Evolutionary conservation across 2,113 vertebrate genomes (phyloP).

Genomic region (Oryzias woworae): DNA sequence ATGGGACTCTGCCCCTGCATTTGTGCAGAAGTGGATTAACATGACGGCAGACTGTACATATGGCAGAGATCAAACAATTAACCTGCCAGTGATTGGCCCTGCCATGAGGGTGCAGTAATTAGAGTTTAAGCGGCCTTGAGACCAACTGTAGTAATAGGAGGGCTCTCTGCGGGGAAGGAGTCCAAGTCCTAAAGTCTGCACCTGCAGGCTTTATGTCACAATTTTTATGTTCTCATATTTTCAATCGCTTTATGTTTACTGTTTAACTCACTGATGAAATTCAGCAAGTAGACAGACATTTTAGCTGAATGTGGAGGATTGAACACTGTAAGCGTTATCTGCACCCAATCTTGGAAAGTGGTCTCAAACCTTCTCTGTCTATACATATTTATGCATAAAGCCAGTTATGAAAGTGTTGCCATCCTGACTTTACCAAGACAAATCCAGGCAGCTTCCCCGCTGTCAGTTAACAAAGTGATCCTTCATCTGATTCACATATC

Average conservation of each 20-base stretch:
- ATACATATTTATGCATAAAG: slow-evolving; percentile 32
- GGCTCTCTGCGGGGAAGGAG: slow-evolving; percentile 35
- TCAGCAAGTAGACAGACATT: not conserved
- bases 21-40: slow-evolving; percentile 49
- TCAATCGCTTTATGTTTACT: too few species aligned
- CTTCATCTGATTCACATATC: slow-evolving; percentile 59
- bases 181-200: slow-evolving; percentile 47
- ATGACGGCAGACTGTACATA: slow-evolving; percentile 62
- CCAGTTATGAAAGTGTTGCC: slow-evolving; percentile 24
- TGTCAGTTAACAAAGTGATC: slow-evolving; percentile 42
- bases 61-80: slow-evolving; percentile 78
- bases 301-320: not conserved
- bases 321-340: slow-evolving; percentile 15
- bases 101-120: slow-evolving; percentile 70
- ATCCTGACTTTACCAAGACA: slow-evolving; percentile 31
- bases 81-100: slow-evolving; percentile 69
- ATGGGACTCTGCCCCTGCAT: slow-evolving; percentile 27
- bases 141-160: slow-evolving; percentile 50
- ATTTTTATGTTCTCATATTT: too few species aligned
- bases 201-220: not conserved
- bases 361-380: slow-evolving; percentile 5
- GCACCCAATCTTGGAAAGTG: not conserved
- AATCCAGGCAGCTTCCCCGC: slow-evolving; percentile 31
- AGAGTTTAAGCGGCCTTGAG: slow-evolving; percentile 67
- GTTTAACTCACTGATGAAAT: not conserved